Conservation (phyloP, 2,888 invertebrate genomes). For the Zygogramma bicolorata region DNA sequence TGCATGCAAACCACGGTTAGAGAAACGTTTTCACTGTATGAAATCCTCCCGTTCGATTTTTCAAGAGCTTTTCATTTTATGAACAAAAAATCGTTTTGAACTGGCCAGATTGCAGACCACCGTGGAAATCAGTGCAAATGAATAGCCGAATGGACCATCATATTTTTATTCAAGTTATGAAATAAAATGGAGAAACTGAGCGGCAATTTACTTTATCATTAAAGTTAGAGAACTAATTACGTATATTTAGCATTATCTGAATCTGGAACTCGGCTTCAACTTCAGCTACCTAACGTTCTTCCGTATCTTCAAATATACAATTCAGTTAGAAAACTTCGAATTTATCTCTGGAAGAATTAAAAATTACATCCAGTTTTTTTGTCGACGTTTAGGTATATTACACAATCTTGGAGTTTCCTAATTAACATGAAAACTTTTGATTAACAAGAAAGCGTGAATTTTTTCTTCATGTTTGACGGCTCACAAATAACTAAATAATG, state of each 20-base stretch:
- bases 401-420: not conserved
- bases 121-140: not conserved
- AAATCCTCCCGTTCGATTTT: no score
- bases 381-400: not conserved
- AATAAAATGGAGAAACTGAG: not conserved
- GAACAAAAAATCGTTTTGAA: no score
- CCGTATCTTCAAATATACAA: not conserved
- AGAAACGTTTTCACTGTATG: no score
- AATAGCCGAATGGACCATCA: not conserved
- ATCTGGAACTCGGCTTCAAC: slow-evolving; percentile 2
- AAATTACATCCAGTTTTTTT: not conserved
- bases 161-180: not conserved
- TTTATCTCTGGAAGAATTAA: not conserved
- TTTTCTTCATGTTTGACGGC: not conserved
- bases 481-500: not conserved
- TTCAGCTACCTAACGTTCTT: not conserved
- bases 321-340: not conserved
- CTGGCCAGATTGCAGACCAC: no score
- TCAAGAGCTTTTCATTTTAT: no score
- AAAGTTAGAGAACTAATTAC: slow-evolving; percentile 14
- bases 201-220: slow-evolving; percentile 16
- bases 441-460: not conserved
- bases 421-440: not conserved
- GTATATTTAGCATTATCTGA: slow-evolving; percentile 1
- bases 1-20: no score